Conservation (phyloP, 2,797 vertebrate species). For the Chromis chromis region DNA sequence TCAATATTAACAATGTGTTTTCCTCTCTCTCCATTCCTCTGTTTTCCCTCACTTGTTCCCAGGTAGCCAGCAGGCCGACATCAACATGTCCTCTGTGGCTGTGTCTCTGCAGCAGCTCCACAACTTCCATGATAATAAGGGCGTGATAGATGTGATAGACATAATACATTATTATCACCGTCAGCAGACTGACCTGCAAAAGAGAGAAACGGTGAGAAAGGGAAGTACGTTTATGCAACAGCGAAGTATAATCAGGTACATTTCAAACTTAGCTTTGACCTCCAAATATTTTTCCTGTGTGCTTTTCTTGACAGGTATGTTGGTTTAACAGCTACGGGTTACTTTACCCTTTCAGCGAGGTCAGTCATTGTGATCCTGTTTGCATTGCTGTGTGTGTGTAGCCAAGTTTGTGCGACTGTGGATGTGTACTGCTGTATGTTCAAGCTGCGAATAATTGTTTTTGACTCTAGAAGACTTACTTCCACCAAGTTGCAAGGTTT, state of each 20-base stretch:
- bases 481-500: constrained; percentile 82
- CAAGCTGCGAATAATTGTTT: background rate
- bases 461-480: constrained; percentile 66
- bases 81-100: constrained; percentile 71
- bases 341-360: constrained; percentile 45
- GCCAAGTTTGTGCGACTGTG: background rate
- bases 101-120: constrained; percentile 75
- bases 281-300: constrained; percentile 23
- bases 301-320: constrained; percentile 35
- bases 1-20: constrained; percentile 28
- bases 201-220: constrained; percentile 6
- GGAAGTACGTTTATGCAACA: background rate
- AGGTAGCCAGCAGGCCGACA: constrained; percentile 70
- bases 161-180: constrained; percentile 67
- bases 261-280: constrained; percentile 16
- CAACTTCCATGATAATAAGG: constrained; percentile 60
- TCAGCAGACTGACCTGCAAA: constrained; percentile 71
- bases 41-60: constrained; percentile 81
- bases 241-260: background rate
- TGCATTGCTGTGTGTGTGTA: constrained; percentile 21
- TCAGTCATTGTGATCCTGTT: constrained; percentile 45
- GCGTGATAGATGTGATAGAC: constrained; percentile 67
- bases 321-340: constrained; percentile 53
- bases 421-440: background rate
- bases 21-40: background rate